Evolutionary conservation across 2,113 vertebrate species (phyloP), one percentile per base, ranked within the genome.

Genomic region (Miniopterus natalensis): DNA sequence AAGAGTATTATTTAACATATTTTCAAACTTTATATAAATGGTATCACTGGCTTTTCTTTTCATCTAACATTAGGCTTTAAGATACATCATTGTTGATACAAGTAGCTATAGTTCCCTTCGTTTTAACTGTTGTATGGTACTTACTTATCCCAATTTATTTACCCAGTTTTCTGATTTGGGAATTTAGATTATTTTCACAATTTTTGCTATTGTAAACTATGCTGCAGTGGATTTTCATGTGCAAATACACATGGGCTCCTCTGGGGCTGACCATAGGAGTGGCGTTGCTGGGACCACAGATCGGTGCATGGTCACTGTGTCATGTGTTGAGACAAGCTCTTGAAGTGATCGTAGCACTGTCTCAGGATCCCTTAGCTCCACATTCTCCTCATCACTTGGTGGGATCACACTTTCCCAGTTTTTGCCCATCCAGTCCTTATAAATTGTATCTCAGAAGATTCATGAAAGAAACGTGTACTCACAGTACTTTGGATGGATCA

Each of bases 401-500:
- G 29, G 27, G 40, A 21, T 81, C 36, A 84, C 29, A 42, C 14
- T 3, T 81, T 74, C 8, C 4, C 25, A 70, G 65, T 57, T 87
- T 36, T 47, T 65, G 31, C 27, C 57, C 20, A 17, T 55, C 51
- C 53, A 11, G 3, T 79, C 27, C 6, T 73, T 92, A 8, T 78
- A 29, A 92, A n/a, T 73, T 92, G 12, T 55, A 49, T 83, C 29
- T 94, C 65, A 51, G 77, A 66, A 27, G 40, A 86, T 31, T 83
- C 18, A 17, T 27, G 45, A 53, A 71, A 83, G 74, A 92, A 92
- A 77, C 71, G 71, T 79, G 6, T 87, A 29, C 68, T 71, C 27
- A 36, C 27, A 59, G 27, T 55, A 55, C 31, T 27, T 71, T 59
- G 27, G 47, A 12, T 51, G 5, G 66, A 20, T 70, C 73, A 47